phyloP scores from a whole-genome alignment of 2,888 invertebrate species.

The Apamea epomidion region DNA sequence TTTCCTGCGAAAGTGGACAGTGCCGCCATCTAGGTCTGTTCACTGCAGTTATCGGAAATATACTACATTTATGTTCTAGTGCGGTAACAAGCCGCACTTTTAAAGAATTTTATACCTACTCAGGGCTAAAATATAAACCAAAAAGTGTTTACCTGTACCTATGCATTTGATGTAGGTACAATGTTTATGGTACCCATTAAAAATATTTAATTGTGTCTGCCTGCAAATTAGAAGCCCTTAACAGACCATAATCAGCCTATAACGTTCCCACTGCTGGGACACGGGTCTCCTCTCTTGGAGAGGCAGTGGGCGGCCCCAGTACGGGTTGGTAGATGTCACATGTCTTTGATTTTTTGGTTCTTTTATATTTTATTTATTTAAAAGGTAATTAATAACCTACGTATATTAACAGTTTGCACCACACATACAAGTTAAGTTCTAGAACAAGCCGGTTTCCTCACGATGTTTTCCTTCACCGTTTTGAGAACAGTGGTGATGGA shows the following conservation, averaged over 20 bases:
- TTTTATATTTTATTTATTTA: too few relatives aligned
- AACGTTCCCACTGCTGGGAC: background rate
- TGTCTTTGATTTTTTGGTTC: background rate
- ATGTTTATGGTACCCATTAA: background rate
- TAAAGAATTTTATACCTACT: background rate
- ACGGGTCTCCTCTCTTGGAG: background rate
- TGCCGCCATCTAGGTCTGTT: conserved; percentile 43
- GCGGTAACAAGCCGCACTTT: background rate
- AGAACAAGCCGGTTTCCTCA: too few relatives aligned
- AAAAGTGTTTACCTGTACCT: too few relatives aligned
- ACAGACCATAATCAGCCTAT: background rate
- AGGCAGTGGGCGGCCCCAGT: too few relatives aligned
- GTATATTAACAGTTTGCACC: too few relatives aligned
- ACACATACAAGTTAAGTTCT: too few relatives aligned
- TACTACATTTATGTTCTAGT: background rate
- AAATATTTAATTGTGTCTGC: background rate
- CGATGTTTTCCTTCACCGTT: background rate
- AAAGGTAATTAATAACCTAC: too few relatives aligned
- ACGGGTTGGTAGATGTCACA: too few relatives aligned
- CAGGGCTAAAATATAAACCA: background rate
- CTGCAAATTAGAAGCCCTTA: background rate
- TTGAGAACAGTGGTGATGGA: background rate
- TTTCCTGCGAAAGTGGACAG: conserved; percentile 1
- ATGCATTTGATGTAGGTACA: background rate
- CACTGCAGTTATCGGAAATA: conserved; percentile 20